These are phyloP conservation scores for Melolontha melolontha DNA, from an alignment of 2,888 invertebrate species.

Conservation along the genomic window DNA sequence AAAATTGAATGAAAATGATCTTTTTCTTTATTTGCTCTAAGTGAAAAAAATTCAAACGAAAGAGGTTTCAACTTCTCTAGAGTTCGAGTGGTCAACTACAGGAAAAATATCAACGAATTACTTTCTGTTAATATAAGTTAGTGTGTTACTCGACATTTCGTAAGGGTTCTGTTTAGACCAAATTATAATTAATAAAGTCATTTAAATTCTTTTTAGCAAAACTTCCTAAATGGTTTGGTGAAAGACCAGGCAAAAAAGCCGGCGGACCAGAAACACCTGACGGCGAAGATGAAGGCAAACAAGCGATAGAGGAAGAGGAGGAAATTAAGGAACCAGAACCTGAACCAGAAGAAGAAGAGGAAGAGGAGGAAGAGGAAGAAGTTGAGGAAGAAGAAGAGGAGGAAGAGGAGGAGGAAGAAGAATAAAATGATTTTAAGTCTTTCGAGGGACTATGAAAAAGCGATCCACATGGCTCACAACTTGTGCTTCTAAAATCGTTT, in stretches of 20 bases:
- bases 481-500: slow-evolving; percentile 30
- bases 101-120: too few relatives aligned
- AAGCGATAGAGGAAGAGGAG: slow-evolving; percentile 78
- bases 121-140: too few relatives aligned
- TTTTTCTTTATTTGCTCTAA: too few relatives aligned
- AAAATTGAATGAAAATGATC: too few relatives aligned
- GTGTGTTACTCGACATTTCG: too few relatives aligned
- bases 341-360: slow-evolving; percentile 80
- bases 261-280: slow-evolving; percentile 91
- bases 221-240: slow-evolving; percentile 96
- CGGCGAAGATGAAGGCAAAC: slow-evolving; percentile 89
- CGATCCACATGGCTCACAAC: slow-evolving; percentile 33
- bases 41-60: too few relatives aligned
- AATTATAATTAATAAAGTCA: neutral
- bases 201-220: slow-evolving; percentile 72
- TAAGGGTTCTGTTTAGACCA: neutral
- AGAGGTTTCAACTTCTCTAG: too few relatives aligned
- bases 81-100: too few relatives aligned
- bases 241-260: slow-evolving; percentile 92
- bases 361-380: slow-evolving; percentile 77
- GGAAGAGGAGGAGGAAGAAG: slow-evolving; percentile 76
- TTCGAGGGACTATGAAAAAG: slow-evolving; percentile 21
- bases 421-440: slow-evolving; percentile 50
- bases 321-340: slow-evolving; percentile 69
- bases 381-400: slow-evolving; percentile 83